A percentile compares a stretch with the other conserved stretches of the same genome.
phyloP scores from a whole-genome alignment of 2,888 invertebrate genomes.

The Ormia ochracea region DNA sequence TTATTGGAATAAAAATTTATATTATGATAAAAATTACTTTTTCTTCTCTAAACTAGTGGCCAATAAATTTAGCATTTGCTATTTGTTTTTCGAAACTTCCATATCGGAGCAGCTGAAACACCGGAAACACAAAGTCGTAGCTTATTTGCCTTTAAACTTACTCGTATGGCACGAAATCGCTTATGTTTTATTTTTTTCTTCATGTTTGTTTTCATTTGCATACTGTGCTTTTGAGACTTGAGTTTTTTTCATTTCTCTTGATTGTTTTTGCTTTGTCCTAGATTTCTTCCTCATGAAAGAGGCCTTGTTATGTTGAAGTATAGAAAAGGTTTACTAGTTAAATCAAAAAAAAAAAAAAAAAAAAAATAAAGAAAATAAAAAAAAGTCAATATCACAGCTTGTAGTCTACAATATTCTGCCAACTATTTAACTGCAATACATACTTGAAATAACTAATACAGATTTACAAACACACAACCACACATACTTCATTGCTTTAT shows the following conservation, averaged over 20 bases:
- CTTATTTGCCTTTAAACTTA: conserved; percentile 47
- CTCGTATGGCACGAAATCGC: conserved; percentile 31
- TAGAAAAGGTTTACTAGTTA: background rate
- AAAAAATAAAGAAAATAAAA: no score
- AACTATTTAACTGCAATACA: conserved; percentile 25
- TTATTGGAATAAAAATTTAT: no score
- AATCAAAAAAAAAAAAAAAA: no score
- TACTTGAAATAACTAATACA: background rate
- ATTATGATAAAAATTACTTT: no score
- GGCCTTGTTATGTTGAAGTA: conserved; percentile 18
- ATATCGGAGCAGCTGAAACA: conserved; percentile 3
- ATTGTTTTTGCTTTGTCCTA: conserved; percentile 49
- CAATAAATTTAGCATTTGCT: background rate
- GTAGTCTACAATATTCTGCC: background rate
- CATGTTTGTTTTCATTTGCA: background rate
- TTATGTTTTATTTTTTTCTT: conserved; percentile 19
- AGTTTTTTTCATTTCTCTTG: conserved; percentile 4
- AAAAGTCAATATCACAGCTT: background rate
- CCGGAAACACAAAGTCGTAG: conserved; percentile 53
- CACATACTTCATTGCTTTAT: conserved; percentile 23
- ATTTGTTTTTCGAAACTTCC: background rate
- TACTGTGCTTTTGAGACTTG: background rate
- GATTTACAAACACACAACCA: no score
- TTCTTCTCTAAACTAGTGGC: no score
- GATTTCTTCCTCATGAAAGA: conserved; percentile 26